Base-by-base conservation (phyloP, 1,140 invertebrate species). In the Drosophila auraria region DNA sequence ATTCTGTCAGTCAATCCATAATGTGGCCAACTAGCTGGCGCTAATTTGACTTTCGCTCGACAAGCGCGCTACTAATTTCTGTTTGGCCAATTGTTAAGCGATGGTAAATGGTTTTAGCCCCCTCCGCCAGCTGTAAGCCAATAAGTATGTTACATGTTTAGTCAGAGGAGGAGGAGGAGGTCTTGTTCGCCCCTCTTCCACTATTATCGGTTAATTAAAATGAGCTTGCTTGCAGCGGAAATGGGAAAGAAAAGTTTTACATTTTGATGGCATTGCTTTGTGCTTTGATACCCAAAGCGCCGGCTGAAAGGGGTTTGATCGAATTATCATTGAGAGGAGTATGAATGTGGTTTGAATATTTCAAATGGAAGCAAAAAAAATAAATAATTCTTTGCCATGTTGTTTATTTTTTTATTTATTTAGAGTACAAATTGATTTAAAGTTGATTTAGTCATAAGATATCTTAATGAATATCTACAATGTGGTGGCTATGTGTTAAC, bases 141-240 rank as follows among this genome's bases (percentile, higher is more conserved):
- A 69, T 78, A 78, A 69, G 50, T 45, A 45, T 51, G 64, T 36
- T 45, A 17, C 61, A 60, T 51, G 49, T 65, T 44, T 30, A 25
- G 5, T 9, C n/a, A 38, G 38, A 1, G 40, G 9, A 20, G 20
- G 9, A 20, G 20, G 20, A 3, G 36, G 8, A 33, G 17, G 25
- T 23, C 27, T 11, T 30, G 14, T 51, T 44, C 23, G 17, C 40
- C 42, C 25, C 23, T 56, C 54, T 17, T 27, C 36, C n/a, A 47
- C 33, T 54, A 47, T 60, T 77, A 68, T 77, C 51, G 63, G 75
- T 70, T 69, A 69, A 78, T 78, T 70, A 56, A 57, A 76, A 77
- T 68, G 30, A 75, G 60, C 23, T 57, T 38, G 54, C 30, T 40
- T 57, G 36, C 23, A 57, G 33, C 40, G 56, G 63, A 66, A 76